Evolutionary conservation across 2,888 invertebrate species (phyloP).

Genomic region (Tenthredo distinguenda): DNA sequence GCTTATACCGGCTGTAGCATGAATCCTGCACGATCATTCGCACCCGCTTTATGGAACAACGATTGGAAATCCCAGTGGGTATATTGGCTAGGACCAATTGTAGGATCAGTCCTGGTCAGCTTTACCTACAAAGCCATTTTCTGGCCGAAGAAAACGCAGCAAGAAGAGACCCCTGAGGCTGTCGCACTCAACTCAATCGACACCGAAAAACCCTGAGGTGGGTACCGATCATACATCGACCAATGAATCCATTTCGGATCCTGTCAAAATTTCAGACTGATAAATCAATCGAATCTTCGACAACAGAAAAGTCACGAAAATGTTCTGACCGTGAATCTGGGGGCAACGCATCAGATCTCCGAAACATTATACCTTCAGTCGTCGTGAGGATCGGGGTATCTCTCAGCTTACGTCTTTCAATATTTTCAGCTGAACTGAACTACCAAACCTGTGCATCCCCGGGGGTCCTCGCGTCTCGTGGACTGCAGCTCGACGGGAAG

Average conservation of each 20-base stretch:
- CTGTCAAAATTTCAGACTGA: neutral
- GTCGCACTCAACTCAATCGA: constrained; percentile 70
- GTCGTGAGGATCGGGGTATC: neutral
- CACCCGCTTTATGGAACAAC: constrained; percentile 75
- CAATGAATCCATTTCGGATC: constrained; percentile 8
- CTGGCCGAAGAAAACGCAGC: constrained; percentile 50
- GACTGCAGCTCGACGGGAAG: neutral
- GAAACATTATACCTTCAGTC: neutral
- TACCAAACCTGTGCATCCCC: neutral
- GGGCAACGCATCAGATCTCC: neutral
- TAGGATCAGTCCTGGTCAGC: constrained; percentile 69
- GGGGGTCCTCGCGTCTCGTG: neutral
- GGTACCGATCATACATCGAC: neutral
- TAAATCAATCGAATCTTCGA: neutral
- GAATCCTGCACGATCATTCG: constrained; percentile 83
- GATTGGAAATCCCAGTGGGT: constrained; percentile 74
- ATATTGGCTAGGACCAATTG: constrained; percentile 75
- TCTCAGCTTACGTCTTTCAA: neutral
- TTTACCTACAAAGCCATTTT: constrained; percentile 70
- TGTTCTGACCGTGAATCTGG: neutral
- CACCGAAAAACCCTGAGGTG: constrained; percentile 66
- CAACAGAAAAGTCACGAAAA: neutral
- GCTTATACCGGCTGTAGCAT: constrained; percentile 85
- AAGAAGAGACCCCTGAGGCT: constrained; percentile 64
- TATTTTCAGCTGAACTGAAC: neutral